A percentile compares a stretch with the other conserved stretches of the same genome.
Evolutionary conservation across 2,113 vertebrate species (phyloP).

Genomic region (Trogon surrucura): DNA sequence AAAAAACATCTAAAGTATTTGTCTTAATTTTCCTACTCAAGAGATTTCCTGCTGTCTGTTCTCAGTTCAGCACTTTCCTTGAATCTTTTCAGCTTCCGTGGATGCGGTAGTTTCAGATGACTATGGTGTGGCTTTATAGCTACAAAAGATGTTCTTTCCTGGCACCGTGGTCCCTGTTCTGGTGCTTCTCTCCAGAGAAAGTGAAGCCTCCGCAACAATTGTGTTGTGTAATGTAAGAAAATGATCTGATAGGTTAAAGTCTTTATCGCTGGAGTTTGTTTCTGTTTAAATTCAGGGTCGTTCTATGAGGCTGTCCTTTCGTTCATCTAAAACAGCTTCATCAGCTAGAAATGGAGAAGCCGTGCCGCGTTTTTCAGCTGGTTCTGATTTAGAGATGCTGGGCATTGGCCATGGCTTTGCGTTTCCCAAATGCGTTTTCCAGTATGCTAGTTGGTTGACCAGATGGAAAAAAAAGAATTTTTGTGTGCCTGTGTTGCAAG

Average conservation of each 20-base stretch:
- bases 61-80: neutral
- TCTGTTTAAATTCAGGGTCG: neutral
- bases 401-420: neutral
- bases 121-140: neutral
- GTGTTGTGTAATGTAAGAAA: neutral
- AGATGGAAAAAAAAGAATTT: neutral
- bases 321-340: neutral
- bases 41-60: neutral
- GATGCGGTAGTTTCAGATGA: neutral
- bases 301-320: neutral
- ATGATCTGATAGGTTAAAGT: neutral
- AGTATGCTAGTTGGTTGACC: neutral
- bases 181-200: neutral
- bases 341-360: neutral
- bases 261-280: neutral
- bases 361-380: neutral
- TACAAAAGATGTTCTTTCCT: neutral
- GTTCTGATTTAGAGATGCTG: no score
- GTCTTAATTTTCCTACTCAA: neutral
- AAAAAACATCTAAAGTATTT: neutral
- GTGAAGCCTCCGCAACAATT: rapidly evolving
- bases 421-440: neutral
- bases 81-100: neutral
- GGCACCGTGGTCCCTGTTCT: neutral
- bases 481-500: neutral